Conservation (phyloP, 2,113 vertebrate species). For the Stictonetta naevosa region DNA sequence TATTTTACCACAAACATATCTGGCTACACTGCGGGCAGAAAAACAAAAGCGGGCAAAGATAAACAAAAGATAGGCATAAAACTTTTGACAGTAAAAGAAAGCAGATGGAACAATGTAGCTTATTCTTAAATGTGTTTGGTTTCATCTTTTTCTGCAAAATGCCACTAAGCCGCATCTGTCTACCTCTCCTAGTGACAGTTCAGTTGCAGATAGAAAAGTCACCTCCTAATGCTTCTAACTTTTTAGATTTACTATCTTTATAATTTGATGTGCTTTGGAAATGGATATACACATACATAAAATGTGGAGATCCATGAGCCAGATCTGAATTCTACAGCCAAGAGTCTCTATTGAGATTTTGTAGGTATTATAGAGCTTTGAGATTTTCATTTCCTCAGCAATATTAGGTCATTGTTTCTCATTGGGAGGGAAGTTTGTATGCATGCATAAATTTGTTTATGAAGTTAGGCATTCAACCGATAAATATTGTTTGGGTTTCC, state of each 20-base stretch:
- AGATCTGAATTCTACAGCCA: neutral
- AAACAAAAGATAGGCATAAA: conserved; percentile 11
- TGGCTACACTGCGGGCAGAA: neutral
- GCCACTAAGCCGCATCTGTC: neutral
- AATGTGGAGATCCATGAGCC: neutral
- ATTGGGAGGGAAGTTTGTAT: neutral
- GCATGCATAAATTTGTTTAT: neutral
- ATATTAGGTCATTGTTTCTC: neutral
- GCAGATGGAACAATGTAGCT: neutral
- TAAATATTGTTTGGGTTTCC: neutral
- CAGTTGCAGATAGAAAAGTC: neutral
- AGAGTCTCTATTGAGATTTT: neutral
- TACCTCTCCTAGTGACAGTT: neutral
- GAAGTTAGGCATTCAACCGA: neutral
- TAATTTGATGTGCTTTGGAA: conserved; percentile 5
- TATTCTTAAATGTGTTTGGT: neutral
- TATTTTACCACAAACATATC: conserved; percentile 45
- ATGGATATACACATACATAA: neutral
- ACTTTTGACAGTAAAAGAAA: conserved; percentile 6
- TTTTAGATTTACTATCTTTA: neutral
- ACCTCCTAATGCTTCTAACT: neutral
- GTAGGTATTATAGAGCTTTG: neutral
- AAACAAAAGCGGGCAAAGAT: neutral
- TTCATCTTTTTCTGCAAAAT: conserved; percentile 6
- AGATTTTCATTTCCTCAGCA: neutral